Percentiles rank a stretch among this genome's conserved stretches.
Conservation (phyloP, 2,797 vertebrate genomes). For the Acanthurus lineatus region DNA sequence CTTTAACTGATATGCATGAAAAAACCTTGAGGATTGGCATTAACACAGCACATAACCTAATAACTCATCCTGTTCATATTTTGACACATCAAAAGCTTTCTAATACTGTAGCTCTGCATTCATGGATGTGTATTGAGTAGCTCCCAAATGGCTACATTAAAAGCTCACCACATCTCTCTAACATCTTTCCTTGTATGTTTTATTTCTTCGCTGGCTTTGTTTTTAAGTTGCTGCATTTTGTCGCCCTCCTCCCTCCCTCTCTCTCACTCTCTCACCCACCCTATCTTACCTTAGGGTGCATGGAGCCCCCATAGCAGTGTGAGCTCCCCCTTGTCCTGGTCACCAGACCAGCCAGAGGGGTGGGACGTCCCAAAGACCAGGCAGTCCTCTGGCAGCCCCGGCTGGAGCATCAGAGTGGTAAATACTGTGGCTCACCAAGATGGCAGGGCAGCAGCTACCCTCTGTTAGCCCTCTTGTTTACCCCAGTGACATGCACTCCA, state of each 20-base stretch:
- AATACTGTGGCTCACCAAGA: slow-evolving; percentile 83
- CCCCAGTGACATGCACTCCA: slow-evolving; percentile 54
- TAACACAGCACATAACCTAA: slow-evolving; percentile 27
- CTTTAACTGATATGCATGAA: slow-evolving; percentile 62
- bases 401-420: slow-evolving; percentile 99
- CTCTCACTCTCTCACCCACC: slow-evolving; percentile 83
- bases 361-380: slow-evolving; percentile 98
- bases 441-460: slow-evolving; percentile 64
- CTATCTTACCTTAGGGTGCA: slow-evolving; percentile 96
- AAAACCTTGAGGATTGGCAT: slow-evolving; percentile 22
- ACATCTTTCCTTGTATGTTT: slow-evolving; percentile 90
- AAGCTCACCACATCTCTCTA: slow-evolving; percentile 79
- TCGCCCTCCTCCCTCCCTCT: slow-evolving; percentile 85
- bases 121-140: slow-evolving; percentile 36
- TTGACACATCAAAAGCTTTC: slow-evolving; percentile 35
- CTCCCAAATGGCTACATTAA: slow-evolving; percentile 59
- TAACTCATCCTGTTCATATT: slow-evolving; percentile 38
- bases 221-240: slow-evolving; percentile 91
- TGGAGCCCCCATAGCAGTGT: slow-evolving; percentile 98
- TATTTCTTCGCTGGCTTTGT: slow-evolving; percentile 91
- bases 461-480: slow-evolving; percentile 62
- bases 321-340: slow-evolving; percentile 97
- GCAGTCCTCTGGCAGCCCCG: slow-evolving; percentile 94
- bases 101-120: slow-evolving; percentile 41
- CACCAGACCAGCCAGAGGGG: slow-evolving; percentile 96